phyloP scores from a whole-genome alignment of 2,113 vertebrate genomes.

The Hemichromis elongatus region DNA sequence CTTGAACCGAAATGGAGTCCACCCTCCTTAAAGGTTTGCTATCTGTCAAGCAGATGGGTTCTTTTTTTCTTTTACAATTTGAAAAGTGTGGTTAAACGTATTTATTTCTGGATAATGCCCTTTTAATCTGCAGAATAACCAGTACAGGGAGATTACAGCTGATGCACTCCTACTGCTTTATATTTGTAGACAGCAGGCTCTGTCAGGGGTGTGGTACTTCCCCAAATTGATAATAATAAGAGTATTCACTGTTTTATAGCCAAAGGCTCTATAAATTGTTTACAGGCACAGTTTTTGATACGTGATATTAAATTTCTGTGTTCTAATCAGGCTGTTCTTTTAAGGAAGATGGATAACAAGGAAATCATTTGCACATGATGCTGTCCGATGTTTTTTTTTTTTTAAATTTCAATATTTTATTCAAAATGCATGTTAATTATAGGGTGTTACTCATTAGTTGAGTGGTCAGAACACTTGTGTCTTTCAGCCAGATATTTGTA shows the following conservation, averaged over 20 bases:
- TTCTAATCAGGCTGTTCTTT: background rate
- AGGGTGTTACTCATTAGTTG: background rate
- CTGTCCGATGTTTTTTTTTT: background rate
- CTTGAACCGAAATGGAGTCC: conserved; percentile 42
- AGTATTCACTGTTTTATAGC: background rate
- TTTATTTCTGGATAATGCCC: background rate
- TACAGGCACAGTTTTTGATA: background rate
- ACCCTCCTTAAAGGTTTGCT: conserved; percentile 38
- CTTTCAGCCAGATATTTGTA: background rate
- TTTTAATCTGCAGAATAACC: background rate
- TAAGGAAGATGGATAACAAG: background rate
- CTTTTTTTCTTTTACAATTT: background rate
- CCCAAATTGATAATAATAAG: background rate
- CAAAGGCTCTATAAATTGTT: background rate
- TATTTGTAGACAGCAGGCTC: background rate
- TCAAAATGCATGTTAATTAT: background rate
- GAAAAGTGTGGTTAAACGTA: background rate
- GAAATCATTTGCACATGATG: background rate
- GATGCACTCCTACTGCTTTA: background rate
- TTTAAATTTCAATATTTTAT: background rate
- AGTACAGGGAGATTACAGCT: background rate
- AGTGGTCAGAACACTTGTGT: background rate
- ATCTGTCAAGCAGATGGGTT: background rate
- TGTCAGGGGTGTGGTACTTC: background rate
- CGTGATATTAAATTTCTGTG: background rate